phyloP scores from a whole-genome alignment of 2,113 vertebrate species.

The Hippocampus abdominalis region DNA sequence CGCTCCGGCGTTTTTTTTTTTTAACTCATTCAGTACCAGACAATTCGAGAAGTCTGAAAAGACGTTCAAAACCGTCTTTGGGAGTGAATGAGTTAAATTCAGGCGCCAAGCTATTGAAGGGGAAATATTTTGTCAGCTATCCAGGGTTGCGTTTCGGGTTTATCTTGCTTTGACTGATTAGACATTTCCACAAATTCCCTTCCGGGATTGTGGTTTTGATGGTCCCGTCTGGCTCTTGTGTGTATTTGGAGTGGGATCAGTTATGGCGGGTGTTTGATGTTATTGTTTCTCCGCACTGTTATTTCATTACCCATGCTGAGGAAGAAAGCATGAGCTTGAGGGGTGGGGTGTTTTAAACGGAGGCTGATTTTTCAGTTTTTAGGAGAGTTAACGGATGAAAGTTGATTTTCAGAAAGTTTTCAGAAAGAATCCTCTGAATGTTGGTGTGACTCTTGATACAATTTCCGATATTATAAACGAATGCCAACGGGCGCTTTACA shows the following conservation, averaged over 20 bases:
- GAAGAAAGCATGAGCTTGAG: not conserved
- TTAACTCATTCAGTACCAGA: too few relatives aligned
- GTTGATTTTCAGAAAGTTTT: too few relatives aligned
- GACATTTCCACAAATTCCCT: conserved; percentile 5
- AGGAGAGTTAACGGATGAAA: too few relatives aligned
- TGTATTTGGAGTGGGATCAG: conserved; percentile 10
- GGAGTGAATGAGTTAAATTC: too few relatives aligned
- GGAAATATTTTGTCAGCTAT: not conserved
- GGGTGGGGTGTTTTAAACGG: too few relatives aligned
- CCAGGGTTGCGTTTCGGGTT: not conserved
- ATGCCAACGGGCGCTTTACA: too few relatives aligned
- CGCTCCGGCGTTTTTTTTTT: not conserved
- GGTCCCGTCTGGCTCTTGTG: conserved; percentile 22
- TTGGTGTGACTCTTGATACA: too few relatives aligned
- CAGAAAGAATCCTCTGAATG: too few relatives aligned
- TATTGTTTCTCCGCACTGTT: not conserved
- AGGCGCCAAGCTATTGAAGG: not conserved
- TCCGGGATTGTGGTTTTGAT: conserved; percentile 45
- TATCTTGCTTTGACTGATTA: not conserved
- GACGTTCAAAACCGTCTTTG: too few relatives aligned
- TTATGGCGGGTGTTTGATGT: not conserved
- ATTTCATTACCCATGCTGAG: not conserved
- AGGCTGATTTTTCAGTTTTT: too few relatives aligned
- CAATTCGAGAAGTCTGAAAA: too few relatives aligned
- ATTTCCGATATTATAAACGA: too few relatives aligned